phyloP scores from a whole-genome alignment of 2,113 vertebrate species.

The Colistium nudipinnis region DNA sequence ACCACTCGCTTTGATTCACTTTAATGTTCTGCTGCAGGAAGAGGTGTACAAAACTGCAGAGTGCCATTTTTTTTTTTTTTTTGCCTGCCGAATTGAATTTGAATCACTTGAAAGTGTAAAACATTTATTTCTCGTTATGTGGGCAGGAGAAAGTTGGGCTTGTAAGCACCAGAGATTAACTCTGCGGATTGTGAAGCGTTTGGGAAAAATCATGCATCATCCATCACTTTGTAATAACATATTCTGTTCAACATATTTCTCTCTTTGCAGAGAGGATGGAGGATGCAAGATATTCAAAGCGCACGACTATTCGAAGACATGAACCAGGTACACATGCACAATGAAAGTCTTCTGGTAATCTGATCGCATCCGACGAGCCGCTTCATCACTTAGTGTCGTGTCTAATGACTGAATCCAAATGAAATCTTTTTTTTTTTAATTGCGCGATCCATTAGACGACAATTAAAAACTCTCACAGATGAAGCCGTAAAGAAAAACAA shows the following conservation, averaged over 20 bases:
- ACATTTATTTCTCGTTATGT: conserved; percentile 38
- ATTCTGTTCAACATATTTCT: not conserved
- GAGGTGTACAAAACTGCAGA: conserved; percentile 44
- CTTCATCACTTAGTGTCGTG: not conserved
- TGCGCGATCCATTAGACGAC: too few relatives aligned
- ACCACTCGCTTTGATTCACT: conserved; percentile 31
- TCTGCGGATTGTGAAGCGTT: conserved; percentile 1
- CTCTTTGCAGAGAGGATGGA: not conserved
- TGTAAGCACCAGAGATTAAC: conserved; percentile 23
- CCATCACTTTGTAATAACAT: not conserved
- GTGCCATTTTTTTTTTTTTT: too few relatives aligned
- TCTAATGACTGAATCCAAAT: too few relatives aligned
- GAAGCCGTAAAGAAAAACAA: too few relatives aligned
- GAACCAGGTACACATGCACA: not conserved
- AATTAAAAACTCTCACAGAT: too few relatives aligned
- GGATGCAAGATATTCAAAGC: not conserved
- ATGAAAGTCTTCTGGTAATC: not conserved
- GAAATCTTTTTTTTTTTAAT: too few relatives aligned
- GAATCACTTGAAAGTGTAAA: conserved; percentile 33
- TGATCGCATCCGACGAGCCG: not conserved
- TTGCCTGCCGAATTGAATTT: conserved; percentile 18
- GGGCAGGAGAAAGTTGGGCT: conserved; percentile 5
- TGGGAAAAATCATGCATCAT: conserved; percentile 13
- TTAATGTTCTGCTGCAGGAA: conserved; percentile 27
- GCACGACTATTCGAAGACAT: not conserved